Evolutionary conservation across 2,888 invertebrate species (phyloP), one percentile per base, ranked within the genome.

Genomic region (Tachina grossa): DNA sequence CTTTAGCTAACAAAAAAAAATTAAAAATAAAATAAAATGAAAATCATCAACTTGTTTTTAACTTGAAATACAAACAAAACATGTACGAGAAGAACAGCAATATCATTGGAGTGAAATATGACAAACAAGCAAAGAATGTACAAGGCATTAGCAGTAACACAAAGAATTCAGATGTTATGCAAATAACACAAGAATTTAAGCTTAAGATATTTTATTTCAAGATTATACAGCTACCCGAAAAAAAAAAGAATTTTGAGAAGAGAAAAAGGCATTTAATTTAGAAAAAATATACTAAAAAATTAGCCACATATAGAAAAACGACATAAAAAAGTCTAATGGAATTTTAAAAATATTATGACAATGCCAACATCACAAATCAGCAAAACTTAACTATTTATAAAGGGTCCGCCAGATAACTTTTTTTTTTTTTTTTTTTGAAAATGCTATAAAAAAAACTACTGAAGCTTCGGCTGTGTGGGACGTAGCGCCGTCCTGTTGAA

Each of bases 141-240:
- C 13, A 69, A 65, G 41, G 3, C 41, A 39, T 19, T 31, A 53
- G 9, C n/a, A 61, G 43, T 19, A 47, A 39, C 22, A 55, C 22
- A 31, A 59, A 57, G n/a, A 47, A n/a, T 47, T 16, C 19, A 19
- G 19, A 10, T 2, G 19, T 22, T n/a, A 13, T 47, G 9, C 8
- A 47, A 65, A 65, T 9, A 14, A 65, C 19, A n/a, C 16, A 6
- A 47, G 61, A 68, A 57, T 51, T 51, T 68, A 14, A 47, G 41
- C 61, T 47, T 2, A 49, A 71, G 63, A 71, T 82, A 76, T 76
- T 65, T 71, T 43, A 71, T 82, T 76, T 71, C 82, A 65, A 82
- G 71, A 71, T 71, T 63, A 59, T 77, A 77, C 68, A 39, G 9
- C n/a, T 22, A 41, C 43, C 47, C 10, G 39, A 69, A 16, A 45